Conservation (phyloP, 2,888 invertebrate genomes). For the Callyntrura sp. region DNA sequence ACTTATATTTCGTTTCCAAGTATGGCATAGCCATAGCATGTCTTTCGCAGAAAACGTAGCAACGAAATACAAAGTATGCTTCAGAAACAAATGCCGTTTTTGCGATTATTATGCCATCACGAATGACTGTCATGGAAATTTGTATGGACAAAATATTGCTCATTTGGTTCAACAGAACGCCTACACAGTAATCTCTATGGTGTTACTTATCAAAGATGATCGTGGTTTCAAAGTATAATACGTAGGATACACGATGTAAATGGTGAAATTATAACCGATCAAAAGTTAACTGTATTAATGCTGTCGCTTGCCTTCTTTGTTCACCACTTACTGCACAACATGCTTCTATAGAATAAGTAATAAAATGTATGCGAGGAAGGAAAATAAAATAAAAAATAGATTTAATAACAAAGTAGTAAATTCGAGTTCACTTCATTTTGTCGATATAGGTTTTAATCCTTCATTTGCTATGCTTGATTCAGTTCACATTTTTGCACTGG, state of each 20-base stretch:
- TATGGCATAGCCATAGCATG: no score
- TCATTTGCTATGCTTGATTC: not conserved
- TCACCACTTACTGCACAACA: conserved; percentile 18
- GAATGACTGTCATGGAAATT: no score
- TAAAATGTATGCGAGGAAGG: not conserved
- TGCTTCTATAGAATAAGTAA: not conserved
- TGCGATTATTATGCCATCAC: no score
- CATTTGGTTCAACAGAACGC: no score
- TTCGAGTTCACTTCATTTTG: not conserved
- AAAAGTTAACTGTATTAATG: conserved; percentile 1
- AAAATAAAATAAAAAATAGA: not conserved
- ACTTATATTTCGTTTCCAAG: no score
- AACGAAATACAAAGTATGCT: no score
- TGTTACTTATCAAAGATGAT: not conserved
- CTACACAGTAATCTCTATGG: no score
- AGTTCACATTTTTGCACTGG: not conserved
- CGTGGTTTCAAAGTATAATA: not conserved
- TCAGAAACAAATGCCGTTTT: no score
- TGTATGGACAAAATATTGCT: no score
- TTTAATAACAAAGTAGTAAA: not conserved
- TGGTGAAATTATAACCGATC: no score
- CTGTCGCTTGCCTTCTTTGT: conserved; percentile 10
- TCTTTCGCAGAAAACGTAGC: no score
- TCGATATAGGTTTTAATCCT: not conserved
- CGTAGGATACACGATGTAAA: not conserved